phyloP scores from a whole-genome alignment of 1,140 invertebrate species.

The Brachionus plicatilis region DNA sequence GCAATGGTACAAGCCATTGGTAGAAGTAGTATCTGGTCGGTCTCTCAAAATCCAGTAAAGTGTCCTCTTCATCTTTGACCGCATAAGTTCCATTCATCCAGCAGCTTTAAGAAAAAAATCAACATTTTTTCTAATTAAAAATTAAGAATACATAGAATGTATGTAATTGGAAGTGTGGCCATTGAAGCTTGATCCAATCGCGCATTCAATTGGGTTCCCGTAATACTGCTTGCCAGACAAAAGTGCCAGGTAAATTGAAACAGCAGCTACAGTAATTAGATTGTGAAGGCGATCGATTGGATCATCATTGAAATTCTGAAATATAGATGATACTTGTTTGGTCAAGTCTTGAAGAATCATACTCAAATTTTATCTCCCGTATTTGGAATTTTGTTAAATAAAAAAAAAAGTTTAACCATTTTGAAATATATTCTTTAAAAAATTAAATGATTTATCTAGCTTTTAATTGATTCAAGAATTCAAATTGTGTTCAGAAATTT shows the following conservation, averaged over 20 bases:
- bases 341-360: neutral
- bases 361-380: neutral
- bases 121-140: neutral
- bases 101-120: constrained; percentile 17
- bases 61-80: neutral
- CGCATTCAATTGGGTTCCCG: constrained; percentile 29
- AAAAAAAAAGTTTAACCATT: neutral
- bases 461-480: constrained; percentile 27
- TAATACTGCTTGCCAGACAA: constrained; percentile 28
- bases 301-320: constrained; percentile 18
- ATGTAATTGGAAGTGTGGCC: constrained; percentile 6
- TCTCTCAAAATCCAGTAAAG: neutral
- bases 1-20: constrained; percentile 53
- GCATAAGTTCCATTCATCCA: constrained; percentile 31
- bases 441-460: constrained; percentile 25
- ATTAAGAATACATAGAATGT: constrained; percentile 15
- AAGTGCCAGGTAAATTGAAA: neutral
- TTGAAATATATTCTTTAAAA: neutral
- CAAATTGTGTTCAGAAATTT: neutral
- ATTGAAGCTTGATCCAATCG: neutral
- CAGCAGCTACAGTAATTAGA: neutral
- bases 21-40: constrained; percentile 45
- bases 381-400: neutral
- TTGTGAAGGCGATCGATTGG: constrained; percentile 1
- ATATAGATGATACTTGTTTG: neutral